Evolutionary conservation across 2,797 vertebrate species (phyloP).

Genomic region (Pogonophryne albipinna): DNA sequence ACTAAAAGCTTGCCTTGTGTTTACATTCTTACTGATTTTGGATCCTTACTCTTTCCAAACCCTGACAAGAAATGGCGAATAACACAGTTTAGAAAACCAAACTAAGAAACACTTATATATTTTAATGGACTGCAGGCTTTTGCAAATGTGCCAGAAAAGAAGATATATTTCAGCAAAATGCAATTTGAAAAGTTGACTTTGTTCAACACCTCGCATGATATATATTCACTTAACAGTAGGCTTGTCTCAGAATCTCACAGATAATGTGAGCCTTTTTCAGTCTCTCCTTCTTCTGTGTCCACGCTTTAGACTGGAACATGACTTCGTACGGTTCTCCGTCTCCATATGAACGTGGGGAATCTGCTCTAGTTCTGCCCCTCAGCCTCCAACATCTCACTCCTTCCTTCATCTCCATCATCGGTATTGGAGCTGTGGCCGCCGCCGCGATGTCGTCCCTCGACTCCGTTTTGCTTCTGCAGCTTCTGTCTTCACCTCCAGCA

Average conservation of each 20-base stretch:
- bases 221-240: background rate
- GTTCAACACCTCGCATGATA: no score
- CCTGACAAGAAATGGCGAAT: no score
- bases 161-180: no score
- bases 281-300: background rate
- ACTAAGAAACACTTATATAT: no score
- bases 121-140: no score
- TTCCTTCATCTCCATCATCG: conserved; percentile 34
- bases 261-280: background rate
- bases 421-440: conserved; percentile 61
- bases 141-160: no score
- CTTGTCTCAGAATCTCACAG: background rate
- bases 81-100: no score
- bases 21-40: no score
- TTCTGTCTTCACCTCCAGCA: conserved; percentile 59
- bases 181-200: no score
- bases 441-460: conserved; percentile 69
- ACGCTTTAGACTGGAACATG: conserved; percentile 61
- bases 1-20: no score
- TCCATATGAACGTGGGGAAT: conserved; percentile 44
- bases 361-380: conserved; percentile 50
- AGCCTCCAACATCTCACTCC: conserved; percentile 50
- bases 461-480: conserved; percentile 67
- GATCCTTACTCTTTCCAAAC: no score
- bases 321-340: conserved; percentile 47